Base-by-base conservation (phyloP, 1,140 invertebrate species). In the Sitobion miscanthi region DNA sequence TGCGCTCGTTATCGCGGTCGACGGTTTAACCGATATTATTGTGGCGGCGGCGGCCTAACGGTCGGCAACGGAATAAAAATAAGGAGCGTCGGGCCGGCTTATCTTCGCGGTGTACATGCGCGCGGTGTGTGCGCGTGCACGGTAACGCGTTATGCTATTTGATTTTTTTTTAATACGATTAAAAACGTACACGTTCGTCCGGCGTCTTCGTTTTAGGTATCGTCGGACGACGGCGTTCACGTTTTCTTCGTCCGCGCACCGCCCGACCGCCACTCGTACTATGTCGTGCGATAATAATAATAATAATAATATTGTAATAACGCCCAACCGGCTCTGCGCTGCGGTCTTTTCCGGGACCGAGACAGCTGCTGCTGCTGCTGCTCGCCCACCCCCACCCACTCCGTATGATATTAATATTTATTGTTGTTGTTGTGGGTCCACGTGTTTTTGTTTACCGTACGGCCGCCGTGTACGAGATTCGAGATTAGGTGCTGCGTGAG, bases 361-460 rank as follows among this genome's bases (percentile, higher is more conserved):
- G 14, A 17, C 62, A 77, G 62, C 62, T 77, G 25, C 57, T 57
- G 30, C 30, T 69, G 35, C 35, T 35, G 35, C 35, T 35, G 35
- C 62, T 5, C 57, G 3, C 30, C 25, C 11, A 9, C 62, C 62
- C 30, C 62, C 62, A 0, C 30, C 62, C 21, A 3, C 57, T 8
- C 14, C 30, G 62, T 69, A 69, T 0, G 6, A n/a, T n/a, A n/a
- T 35, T n/a, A n/a, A 7, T 54, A 54, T 54, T 52, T 54, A n/a
- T 77, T n/a, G 62, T n/a, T 69, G 62, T n/a, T 69, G 30, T n/a
- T 57, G 57, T 57, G 8, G 62, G n/a, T 35, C 62, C 62, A 77
- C 62, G 62, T 77, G 62, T 77, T 77, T 17, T 77, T 77, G 62
- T 77, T 77, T 77, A 77, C 62, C 62, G 62, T 77, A n/a, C 62